Evolutionary conservation across 2,797 vertebrate species (phyloP), one percentile per base, ranked within the genome.

Genomic region (Cyprinella venusta): DNA sequence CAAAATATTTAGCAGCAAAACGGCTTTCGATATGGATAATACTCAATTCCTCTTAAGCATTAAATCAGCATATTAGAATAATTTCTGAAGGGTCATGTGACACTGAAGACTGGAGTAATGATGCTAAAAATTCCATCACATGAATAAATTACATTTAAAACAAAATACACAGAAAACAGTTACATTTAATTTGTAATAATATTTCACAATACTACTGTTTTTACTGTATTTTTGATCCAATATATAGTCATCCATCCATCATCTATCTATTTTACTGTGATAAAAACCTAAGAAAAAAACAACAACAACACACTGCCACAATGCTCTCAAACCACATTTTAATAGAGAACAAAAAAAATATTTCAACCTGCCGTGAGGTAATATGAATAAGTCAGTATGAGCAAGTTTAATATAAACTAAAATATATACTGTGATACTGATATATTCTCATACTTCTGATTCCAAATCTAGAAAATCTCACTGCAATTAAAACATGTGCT

Each of bases 381-480:
- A 61, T 15, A 15, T 61, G 6, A 61, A 61, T 26, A 5, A 26
- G 24, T 24, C 54, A 24, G 21, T 24, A 24, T 56, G n/a, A 59
- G 10, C n/a, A 24, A 59, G 10, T 61, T 61, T 26, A 26, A 19
- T 19, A 19, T 50, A 10, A 6, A 72, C 48, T 21, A 50, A 33
- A 50, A 33, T 8, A 50, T 8, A 50, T 19, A 30, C 16, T 19
- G 45, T 50, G 8, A 30, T 30, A 19, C 19, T 48, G 18, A 52
- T 52, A 21, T 10, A 12, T 36, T 56, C 40, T 19, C 40, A n/a
- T 50, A 12, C 54, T 36, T 63, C 42, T 50, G 13, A 45, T 33
- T 45, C 65, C 50, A 80, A 80, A 80, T 74, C 56, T 72, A 52
- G 40, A 63, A 64, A 48, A 65, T 52, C 69, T 81, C 30, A 19